Evolutionary conservation across 2,888 invertebrate genomes (phyloP), one percentile per base, ranked within the genome.

Genomic region (Hyalella azteca): DNA sequence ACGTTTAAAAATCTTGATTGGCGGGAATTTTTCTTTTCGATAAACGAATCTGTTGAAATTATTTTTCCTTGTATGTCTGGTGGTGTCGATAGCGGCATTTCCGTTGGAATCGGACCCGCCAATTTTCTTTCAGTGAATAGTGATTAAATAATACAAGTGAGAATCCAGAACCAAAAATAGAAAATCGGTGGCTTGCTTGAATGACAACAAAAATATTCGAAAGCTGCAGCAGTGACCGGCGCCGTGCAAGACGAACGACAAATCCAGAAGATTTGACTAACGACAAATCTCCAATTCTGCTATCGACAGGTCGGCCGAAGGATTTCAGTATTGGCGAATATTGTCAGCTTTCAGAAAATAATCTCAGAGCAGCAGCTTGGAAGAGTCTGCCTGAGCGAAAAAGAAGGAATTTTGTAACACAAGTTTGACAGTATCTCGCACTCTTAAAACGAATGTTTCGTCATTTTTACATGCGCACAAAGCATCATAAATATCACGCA

Each of bases 231-330:
- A 54, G 22, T 29, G 3, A 15, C 26, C 54, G 54, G 11, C 22
- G 29, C 29, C 54, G 22, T 54, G 22, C 5, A 54, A 54, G 13
- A 29, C 3, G 54, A 54, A 26, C 29, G 54, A 54, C 54, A 54
- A 54, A 54, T 54, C 29, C 15, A 13, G 54, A 54, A 54, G 54
- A 29, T 54, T 54, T 54, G 54, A 54, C 54, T 54, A 54, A 54
- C 22, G 54, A 29, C 26, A 54, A 54, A 54, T 22, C 54, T 22
- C 49, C 15, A 49, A 22, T 9, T 49, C n/a, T n/a, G n/a, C n/a
- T n/a, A n/a, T n/a, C n/a, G n/a, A n/a, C n/a, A n/a, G n/a, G n/a
- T n/a, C n/a, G n/a, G n/a, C n/a, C n/a, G n/a, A n/a, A n/a, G n/a
- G n/a, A n/a, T n/a, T n/a, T n/a, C n/a, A n/a, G n/a, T n/a, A n/a